Evolutionary conservation across 2,888 invertebrate species (phyloP), one percentile per base, ranked within the genome.

Genomic region (Hirtodrosophila alboralis): DNA sequence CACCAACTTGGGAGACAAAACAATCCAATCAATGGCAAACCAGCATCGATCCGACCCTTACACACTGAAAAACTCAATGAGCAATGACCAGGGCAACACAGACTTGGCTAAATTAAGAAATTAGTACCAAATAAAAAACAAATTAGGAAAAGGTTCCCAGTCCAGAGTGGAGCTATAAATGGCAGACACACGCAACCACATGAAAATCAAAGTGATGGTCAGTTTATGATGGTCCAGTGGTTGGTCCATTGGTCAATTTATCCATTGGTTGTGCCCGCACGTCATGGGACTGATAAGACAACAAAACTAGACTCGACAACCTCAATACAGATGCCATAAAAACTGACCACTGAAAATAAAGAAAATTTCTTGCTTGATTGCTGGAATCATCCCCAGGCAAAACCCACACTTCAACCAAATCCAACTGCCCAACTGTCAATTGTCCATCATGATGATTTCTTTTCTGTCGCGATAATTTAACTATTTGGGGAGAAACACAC

Each of bases 41-140:
- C 80, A 79, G 84, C 75, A 75, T 85, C 59, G 74, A 77, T 36
- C 41, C 44, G 37, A 44, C 45, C 65, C 72, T 64, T 30, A 33
- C 49, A 28, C 58, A 67, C 73, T 75, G 69, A 41, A 62, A 69
- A 75, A 69, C 56, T 44, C 64, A 62, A 75, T 75, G 58, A 60
- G 68, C 52, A 47, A 47, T 59, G 78, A 44, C 48, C 40, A 57
- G 49, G 40, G 57, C 36, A 54, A 23, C 33, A 70, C 33, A 70
- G 49, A 34, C 81, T 52, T 49, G 60, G 53, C 44, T 38, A 78
- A 84, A 84, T 86, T 77, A 84, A 84, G 84, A 84, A 84, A 84
- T 84, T 84, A 84, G 87, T 78, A 67, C 61, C 79, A 78, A 86
- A 86, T 84, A 64, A 72, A 81, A 87, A 87, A 86, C 68, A 86